A percentile compares a stretch with the other conserved stretches of the same genome.
Evolutionary conservation across 2,113 vertebrate species (phyloP).

Genomic region (Elephas maximus): DNA sequence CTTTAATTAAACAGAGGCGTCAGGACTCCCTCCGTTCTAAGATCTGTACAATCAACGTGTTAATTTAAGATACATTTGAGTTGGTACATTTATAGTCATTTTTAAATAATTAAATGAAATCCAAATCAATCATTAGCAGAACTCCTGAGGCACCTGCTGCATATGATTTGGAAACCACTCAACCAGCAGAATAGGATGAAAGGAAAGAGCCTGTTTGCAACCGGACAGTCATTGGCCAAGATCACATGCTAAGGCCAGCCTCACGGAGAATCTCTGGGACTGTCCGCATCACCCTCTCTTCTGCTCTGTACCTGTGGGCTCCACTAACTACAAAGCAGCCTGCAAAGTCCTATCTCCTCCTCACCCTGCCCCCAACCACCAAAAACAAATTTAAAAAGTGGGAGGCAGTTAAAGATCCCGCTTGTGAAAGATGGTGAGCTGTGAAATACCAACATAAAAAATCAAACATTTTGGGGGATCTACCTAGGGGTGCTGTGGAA

Average conservation of each 20-base stretch:
- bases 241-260: not conserved
- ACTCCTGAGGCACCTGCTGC: not conserved
- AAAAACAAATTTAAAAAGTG: not conserved
- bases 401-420: not conserved
- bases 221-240: not conserved
- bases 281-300: not conserved
- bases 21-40: not conserved
- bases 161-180: not conserved
- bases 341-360: not conserved
- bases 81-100: not conserved
- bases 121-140: conserved; percentile 36
- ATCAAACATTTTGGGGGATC: not conserved
- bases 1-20: conserved; percentile 20
- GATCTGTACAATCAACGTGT: not conserved
- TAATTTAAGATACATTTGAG: not conserved
- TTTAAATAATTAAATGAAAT: conserved; percentile 44
- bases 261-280: not conserved
- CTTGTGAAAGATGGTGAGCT: not conserved
- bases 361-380: not conserved
- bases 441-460: not conserved
- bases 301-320: not conserved
- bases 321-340: not conserved
- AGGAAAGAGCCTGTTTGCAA: not conserved
- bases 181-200: not conserved
- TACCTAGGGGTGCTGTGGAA: not conserved